phyloP scores from a whole-genome alignment of 2,113 vertebrate species.

The Mesitornis unicolor region DNA sequence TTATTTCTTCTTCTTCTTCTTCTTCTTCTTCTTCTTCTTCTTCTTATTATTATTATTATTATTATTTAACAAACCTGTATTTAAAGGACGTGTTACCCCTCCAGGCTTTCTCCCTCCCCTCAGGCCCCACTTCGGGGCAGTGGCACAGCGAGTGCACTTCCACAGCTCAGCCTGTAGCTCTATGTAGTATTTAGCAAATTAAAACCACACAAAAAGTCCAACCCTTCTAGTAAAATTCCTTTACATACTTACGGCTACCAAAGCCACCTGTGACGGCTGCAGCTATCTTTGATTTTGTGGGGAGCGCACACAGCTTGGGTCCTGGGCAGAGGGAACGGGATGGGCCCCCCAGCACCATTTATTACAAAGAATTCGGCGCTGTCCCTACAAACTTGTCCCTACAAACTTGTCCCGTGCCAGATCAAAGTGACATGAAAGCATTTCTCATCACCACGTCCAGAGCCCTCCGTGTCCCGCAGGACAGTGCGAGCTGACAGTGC shows the following conservation, averaged over 20 bases:
- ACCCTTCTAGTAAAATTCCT: not conserved
- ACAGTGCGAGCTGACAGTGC: not conserved
- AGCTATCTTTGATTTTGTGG: too few species aligned
- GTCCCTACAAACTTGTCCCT: not conserved
- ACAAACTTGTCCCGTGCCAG: not conserved
- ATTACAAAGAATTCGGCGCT: not conserved
- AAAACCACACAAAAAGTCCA: not conserved
- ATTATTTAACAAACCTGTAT: rapidly evolving
- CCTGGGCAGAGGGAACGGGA: too few species aligned
- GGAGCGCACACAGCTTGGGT: too few species aligned
- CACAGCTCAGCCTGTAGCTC: not conserved
- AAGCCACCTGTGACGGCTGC: not conserved
- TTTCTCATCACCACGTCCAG: not conserved
- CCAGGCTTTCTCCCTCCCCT: not conserved
- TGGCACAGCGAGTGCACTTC: rapidly evolving
- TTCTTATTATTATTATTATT: too few species aligned
- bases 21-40: too few species aligned
- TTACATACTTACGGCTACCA: rapidly evolving
- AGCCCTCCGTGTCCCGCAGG: not conserved
- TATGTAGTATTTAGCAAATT: not conserved
- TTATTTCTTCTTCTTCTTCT: rapidly evolving
- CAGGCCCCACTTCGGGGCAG: rapidly evolving
- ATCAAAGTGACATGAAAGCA: constrained; percentile 19
- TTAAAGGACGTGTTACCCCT: not conserved
- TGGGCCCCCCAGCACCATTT: not conserved